These are phyloP conservation scores for Pseudomyrmex flavicornis DNA, from an alignment of 1,140 invertebrate species.

Conservation along the genomic window DNA sequence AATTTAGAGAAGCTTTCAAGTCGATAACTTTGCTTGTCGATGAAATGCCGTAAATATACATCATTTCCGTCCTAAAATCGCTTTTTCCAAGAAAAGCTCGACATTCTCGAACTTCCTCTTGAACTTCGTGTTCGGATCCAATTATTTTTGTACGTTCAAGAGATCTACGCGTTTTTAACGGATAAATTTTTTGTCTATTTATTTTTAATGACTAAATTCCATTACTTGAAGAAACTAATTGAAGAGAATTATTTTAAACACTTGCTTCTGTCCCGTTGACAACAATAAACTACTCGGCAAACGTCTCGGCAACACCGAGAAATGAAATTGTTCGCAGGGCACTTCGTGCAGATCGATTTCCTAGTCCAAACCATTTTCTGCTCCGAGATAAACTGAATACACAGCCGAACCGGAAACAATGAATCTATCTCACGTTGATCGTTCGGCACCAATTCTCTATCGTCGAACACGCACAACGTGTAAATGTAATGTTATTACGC, in stretches of 20 bases:
- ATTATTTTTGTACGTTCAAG: not conserved
- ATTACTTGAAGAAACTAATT: too few species aligned
- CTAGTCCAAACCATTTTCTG: slow-evolving; percentile 21
- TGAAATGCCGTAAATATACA: not conserved
- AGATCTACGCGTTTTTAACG: not conserved
- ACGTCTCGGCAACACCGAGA: not conserved
- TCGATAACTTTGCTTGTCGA: not conserved
- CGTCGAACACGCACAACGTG: not conserved
- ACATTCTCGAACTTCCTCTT: not conserved
- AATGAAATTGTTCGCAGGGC: slow-evolving; percentile 28
- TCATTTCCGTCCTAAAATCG: not conserved
- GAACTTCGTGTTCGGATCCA: not conserved
- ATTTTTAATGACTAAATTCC: too few species aligned
- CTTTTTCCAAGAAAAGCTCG: not conserved
- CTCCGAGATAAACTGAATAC: not conserved
- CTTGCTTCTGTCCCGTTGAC: not conserved
- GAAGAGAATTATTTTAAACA: not conserved
- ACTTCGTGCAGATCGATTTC: slow-evolving; percentile 23
- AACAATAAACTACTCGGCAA: not conserved
- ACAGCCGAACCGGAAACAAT: slow-evolving; percentile 23
- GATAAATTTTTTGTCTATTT: not conserved
- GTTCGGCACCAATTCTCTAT: slow-evolving; percentile 1
- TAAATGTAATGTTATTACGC: slow-evolving; percentile 10
- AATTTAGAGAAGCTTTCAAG: not conserved
- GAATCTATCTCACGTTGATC: slow-evolving; percentile 20